These are phyloP conservation scores for Lepilemur ruficaudatus DNA, from an alignment of 2,797 vertebrate genomes.

Conservation along the genomic window DNA sequence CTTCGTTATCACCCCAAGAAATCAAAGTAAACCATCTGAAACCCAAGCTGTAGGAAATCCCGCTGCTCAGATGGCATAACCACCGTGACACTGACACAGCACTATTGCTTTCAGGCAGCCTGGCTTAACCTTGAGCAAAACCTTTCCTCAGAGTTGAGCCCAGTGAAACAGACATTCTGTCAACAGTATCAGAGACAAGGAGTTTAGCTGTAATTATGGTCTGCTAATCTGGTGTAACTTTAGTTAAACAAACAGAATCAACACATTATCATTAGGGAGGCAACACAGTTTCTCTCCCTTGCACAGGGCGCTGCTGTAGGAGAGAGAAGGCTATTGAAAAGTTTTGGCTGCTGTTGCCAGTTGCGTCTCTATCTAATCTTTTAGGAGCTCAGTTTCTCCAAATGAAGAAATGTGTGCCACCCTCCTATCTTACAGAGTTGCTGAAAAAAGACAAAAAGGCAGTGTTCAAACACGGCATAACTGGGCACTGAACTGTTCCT, in stretches of 20 bases:
- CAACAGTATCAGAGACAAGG: conserved; percentile 34
- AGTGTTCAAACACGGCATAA: not conserved
- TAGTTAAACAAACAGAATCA: conserved; percentile 50
- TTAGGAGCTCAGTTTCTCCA: conserved; percentile 53
- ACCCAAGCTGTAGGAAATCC: conserved; percentile 66
- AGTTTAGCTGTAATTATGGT: conserved; percentile 65
- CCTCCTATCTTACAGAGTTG: not conserved
- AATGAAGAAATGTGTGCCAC: conserved; percentile 8
- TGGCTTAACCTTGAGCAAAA: conserved; percentile 46
- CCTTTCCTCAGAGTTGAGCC: not conserved
- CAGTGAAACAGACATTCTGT: conserved; percentile 39
- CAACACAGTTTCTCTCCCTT: not conserved
- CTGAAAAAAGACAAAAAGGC: not conserved
- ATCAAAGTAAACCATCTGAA: conserved; percentile 65
- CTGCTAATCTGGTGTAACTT: conserved; percentile 11
- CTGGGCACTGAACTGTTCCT: not conserved
- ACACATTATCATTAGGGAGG: conserved; percentile 18
- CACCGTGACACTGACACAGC: not conserved
- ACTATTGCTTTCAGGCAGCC: conserved; percentile 53
- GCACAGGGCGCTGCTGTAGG: not conserved
- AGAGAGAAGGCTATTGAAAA: not conserved
- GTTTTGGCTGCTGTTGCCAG: not conserved
- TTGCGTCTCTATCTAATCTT: conserved; percentile 50
- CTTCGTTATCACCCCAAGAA: conserved; percentile 57
- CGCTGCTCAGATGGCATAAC: not conserved